A percentile compares a stretch with the other conserved stretches of the same genome.
These are phyloP conservation scores for Albula goreensis DNA, from an alignment of 2,113 vertebrate genomes.

Conservation along the genomic window DNA sequence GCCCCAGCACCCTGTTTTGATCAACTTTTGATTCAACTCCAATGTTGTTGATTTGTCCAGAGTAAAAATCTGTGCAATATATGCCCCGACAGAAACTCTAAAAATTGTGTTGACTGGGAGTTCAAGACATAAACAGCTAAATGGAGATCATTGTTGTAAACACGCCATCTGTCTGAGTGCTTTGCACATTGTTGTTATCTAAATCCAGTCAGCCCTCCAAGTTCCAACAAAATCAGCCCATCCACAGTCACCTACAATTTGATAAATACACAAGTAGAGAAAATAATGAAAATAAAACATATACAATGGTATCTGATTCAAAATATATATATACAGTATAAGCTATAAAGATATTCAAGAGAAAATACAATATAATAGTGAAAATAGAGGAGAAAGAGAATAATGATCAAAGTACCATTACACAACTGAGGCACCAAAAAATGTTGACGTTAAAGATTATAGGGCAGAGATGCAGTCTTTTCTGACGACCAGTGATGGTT, in stretches of 20 bases:
- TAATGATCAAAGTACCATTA: not conserved
- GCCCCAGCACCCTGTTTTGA: not conserved
- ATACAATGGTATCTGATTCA: not conserved
- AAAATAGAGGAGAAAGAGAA: not conserved
- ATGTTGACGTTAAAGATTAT: not conserved
- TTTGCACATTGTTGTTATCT: not conserved
- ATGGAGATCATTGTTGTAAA: slow-evolving; percentile 2
- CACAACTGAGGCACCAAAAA: not conserved
- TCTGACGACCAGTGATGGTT: no score
- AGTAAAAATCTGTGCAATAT: not conserved
- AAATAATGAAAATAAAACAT: not conserved
- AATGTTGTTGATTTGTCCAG: not conserved
- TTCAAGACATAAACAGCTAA: not conserved
- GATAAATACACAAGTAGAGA: not conserved
- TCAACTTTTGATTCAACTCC: not conserved
- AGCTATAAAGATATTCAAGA: not conserved
- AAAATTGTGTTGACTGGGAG: not conserved
- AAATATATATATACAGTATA: not conserved
- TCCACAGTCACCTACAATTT: not conserved
- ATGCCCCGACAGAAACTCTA: not conserved
- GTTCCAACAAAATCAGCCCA: not conserved
- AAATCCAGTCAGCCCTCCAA: not conserved
- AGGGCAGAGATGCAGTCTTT: not conserved
- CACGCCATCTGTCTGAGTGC: not conserved
- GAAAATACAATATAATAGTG: not conserved